Evolutionary conservation across 2,888 invertebrate species (phyloP).

Genomic region (Pimpla rufipes): DNA sequence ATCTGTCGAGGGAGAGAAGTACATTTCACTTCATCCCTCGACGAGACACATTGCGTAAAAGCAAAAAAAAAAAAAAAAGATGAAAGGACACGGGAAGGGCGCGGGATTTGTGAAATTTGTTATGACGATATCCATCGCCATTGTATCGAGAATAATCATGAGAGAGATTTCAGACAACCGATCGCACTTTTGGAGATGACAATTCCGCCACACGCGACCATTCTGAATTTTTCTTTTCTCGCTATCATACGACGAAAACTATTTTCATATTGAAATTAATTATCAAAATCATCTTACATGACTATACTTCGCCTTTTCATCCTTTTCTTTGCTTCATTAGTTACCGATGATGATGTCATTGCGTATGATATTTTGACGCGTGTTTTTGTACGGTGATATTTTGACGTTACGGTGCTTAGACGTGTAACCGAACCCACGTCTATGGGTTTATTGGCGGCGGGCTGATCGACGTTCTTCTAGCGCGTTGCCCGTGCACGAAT

Average conservation of each 20-base stretch:
- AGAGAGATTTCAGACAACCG: neutral
- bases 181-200: neutral
- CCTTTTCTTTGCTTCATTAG: too few species aligned
- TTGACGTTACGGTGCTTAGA: too few species aligned
- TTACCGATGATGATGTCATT: too few species aligned
- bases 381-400: too few species aligned
- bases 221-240: neutral
- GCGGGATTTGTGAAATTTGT: slow-evolving; percentile 54
- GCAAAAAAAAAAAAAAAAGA: slow-evolving; percentile 40
- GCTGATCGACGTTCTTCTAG: neutral
- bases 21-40: slow-evolving; percentile 44
- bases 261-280: too few species aligned
- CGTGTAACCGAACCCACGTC: neutral
- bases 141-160: slow-evolving; percentile 44
- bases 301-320: too few species aligned
- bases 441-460: neutral
- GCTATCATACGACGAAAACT: too few species aligned
- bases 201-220: neutral
- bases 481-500: neutral
- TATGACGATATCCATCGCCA: slow-evolving; percentile 28
- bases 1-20: slow-evolving; percentile 46
- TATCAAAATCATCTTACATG: too few species aligned
- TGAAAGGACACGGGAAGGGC: slow-evolving; percentile 42
- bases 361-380: too few species aligned
- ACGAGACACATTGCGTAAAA: slow-evolving; percentile 56